Evolutionary conservation across 2,888 invertebrate genomes (phyloP).

Genomic region (Philhelius pedissequus): DNA sequence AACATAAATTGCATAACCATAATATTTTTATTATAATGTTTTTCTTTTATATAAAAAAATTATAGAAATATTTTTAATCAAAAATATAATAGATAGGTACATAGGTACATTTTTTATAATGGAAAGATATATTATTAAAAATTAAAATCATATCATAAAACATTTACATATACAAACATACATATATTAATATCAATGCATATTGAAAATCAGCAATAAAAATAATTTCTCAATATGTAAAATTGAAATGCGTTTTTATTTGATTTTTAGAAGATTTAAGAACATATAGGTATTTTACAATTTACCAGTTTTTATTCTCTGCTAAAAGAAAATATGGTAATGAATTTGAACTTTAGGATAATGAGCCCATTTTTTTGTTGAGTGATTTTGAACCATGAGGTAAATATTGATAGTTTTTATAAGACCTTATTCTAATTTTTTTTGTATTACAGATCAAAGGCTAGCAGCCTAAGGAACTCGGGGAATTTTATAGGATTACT

Average conservation of each 20-base stretch:
- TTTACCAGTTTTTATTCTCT: background rate
- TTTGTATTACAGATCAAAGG: background rate
- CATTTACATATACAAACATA: slow-evolving; percentile 22
- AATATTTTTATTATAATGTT: slow-evolving; percentile 3
- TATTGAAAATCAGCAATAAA: slow-evolving; percentile 65
- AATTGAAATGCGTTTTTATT: background rate
- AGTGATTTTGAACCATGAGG: background rate
- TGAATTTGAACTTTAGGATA: too few species aligned
- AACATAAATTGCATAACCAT: slow-evolving; percentile 40
- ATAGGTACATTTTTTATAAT: background rate
- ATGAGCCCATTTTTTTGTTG: too few species aligned
- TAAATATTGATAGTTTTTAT: background rate
- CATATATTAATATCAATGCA: slow-evolving; percentile 56
- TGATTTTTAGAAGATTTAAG: background rate
- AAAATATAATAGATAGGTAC: background rate
- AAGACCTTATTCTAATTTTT: background rate
- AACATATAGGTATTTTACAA: background rate
- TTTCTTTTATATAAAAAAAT: slow-evolving; percentile 12
- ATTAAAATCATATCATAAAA: slow-evolving; percentile 42
- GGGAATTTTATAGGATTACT: too few species aligned
- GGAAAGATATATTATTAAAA: slow-evolving; percentile 11
- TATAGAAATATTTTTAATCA: slow-evolving; percentile 20
- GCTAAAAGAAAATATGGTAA: too few species aligned
- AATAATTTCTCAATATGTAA: slow-evolving; percentile 56
- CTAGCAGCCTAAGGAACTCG: too few species aligned